Evolutionary conservation across 2,113 vertebrate genomes (phyloP), one percentile per base, ranked within the genome.

Genomic region (Solea solea): DNA sequence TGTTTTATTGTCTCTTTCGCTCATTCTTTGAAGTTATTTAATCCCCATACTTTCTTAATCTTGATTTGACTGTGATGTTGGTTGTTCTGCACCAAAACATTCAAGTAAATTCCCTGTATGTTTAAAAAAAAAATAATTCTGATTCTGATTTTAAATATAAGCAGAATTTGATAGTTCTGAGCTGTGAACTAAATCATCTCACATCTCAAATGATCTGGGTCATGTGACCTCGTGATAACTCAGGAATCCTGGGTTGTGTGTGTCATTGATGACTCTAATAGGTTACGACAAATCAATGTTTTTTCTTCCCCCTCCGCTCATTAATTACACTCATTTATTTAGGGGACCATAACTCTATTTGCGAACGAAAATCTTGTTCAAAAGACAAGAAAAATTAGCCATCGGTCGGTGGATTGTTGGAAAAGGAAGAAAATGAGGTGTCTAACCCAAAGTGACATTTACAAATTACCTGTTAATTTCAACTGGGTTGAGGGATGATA

Each of bases 381-480:
- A 95, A 95, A 97, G 96, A 98, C 95, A 95, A 97, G 95, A 96
- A 97, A 96, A 97, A 98, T 97, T 96, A 97, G 96, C 95, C 93
- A 83, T 90, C 93, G 93, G 70, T 92, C 92, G 92, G 94, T 93
- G 95, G 95, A 95, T 96, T 95, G 96, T 95, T 96, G 95, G 95
- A 94, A 95, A 95, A 93, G 94, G 95, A 96, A 95, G 95, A 97
- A 98, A 98, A 98, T 98, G 96, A 98, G 96, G 92, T 90, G 92
- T 94, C 96, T 98, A 99, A 99, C 95, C 96, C 93, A 95, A 97
- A 97, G 97, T 96, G 97, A 98, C 97, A 96, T 97, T 97, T 98
- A 98, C 96, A 98, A 98, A 98, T 98, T 96, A 98, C 97, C 97
- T 98, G 97, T 97, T 98, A 97, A 98, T 99, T 98, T 97, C 96